phyloP scores from a whole-genome alignment of 2,797 vertebrate genomes.

The Ispidina picta region DNA sequence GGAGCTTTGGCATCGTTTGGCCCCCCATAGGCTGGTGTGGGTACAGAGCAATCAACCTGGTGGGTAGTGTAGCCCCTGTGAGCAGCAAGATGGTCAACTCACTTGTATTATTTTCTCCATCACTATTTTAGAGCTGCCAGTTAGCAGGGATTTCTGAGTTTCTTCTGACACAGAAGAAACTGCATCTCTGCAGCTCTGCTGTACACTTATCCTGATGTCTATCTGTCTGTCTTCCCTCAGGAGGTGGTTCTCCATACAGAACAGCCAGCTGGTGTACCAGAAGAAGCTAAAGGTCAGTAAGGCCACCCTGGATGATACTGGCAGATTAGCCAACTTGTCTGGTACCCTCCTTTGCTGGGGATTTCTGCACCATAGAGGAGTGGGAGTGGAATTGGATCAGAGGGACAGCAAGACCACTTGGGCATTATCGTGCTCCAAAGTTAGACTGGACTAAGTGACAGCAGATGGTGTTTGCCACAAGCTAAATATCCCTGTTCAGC shows the following conservation, averaged over 20 bases:
- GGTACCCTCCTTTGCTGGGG: neutral
- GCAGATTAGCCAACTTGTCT: neutral
- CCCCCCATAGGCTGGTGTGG: neutral
- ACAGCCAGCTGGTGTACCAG: conserved; percentile 98
- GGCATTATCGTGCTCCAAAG: neutral
- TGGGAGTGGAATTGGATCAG: neutral
- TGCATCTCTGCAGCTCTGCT: neutral
- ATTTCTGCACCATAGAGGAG: neutral
- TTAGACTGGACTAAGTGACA: neutral
- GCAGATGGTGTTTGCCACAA: neutral
- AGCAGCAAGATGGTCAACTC: neutral
- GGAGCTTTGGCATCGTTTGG: neutral
- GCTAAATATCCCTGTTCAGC: neutral
- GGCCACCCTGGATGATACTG: neutral
- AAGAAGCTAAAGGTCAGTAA: conserved; percentile 92
- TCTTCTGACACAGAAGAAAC: neutral
- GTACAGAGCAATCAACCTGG: neutral
- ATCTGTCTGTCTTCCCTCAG: conserved; percentile 66
- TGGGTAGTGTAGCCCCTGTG: neutral
- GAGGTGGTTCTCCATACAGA: conserved; percentile 99
- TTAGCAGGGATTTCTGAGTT: neutral
- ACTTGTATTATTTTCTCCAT: neutral
- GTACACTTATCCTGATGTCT: neutral
- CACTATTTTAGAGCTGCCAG: neutral
- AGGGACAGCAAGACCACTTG: neutral